phyloP scores from a whole-genome alignment of 2,797 vertebrate species.

The Gymnoscopelus microlampas region DNA sequence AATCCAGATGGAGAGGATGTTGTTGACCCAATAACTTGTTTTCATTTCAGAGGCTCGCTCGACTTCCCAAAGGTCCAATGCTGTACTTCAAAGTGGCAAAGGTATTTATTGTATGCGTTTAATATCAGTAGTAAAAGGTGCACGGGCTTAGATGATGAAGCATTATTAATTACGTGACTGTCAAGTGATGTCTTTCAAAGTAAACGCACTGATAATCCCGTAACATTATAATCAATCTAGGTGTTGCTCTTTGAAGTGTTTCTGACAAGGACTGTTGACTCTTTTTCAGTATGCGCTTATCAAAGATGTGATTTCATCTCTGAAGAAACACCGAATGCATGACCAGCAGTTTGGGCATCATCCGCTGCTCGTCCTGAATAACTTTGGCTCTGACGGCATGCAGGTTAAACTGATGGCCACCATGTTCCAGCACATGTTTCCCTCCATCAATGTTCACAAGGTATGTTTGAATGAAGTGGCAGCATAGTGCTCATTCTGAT shows the following conservation, averaged over 20 bases:
- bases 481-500: background rate
- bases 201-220: conserved; percentile 79
- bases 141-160: conserved; percentile 65
- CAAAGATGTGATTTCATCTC: conserved; percentile 89
- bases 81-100: conserved; percentile 87
- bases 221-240: background rate
- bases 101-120: conserved; percentile 64
- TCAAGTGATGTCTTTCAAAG: conserved; percentile 74
- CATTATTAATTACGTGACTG: conserved; percentile 57
- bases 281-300: conserved; percentile 85
- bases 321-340: conserved; percentile 93
- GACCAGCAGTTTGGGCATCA: conserved; percentile 92
- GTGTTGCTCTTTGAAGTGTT: fast-evolving
- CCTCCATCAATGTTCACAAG: conserved; percentile 93
- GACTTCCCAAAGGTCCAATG: conserved; percentile 91
- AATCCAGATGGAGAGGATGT: background rate
- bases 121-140: background rate
- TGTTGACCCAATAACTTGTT: background rate
- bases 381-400: conserved; percentile 90
- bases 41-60: conserved; percentile 85
- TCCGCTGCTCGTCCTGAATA: conserved; percentile 91
- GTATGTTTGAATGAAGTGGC: conserved; percentile 59
- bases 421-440: conserved; percentile 96
- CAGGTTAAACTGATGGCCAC: conserved; percentile 93
- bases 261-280: background rate